Evolutionary conservation across 1,140 invertebrate species (phyloP).

Genomic region (Heliconius melpomene): DNA sequence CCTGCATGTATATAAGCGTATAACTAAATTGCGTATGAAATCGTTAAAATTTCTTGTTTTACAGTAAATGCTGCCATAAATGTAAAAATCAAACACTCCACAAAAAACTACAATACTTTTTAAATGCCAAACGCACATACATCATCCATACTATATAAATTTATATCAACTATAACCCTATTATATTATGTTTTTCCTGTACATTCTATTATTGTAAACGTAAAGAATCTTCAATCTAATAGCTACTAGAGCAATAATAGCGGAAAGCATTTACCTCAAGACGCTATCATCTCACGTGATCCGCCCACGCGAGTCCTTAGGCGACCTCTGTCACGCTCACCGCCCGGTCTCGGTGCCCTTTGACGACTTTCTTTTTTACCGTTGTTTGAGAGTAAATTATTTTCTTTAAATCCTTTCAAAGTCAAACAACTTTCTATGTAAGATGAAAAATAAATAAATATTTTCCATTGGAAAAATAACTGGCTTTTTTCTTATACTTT

Average conservation of each 20-base stretch:
- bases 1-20: no score
- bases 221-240: not conserved
- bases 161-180: not conserved
- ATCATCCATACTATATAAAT: not conserved
- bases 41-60: no score
- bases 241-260: not conserved
- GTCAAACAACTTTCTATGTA: not conserved
- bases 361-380: constrained; percentile 7
- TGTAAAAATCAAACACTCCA: not conserved
- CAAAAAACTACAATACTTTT: not conserved
- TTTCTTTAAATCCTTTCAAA: not conserved
- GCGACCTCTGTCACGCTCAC: constrained; percentile 24
- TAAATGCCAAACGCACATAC: not conserved
- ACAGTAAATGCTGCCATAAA: no score
- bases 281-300: constrained; percentile 18
- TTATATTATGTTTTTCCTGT: constrained; percentile 7
- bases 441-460: not conserved
- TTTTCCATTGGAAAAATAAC: not conserved
- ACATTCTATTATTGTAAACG: not conserved
- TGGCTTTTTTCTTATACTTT: not conserved
- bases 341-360: not conserved
- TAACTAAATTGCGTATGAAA: no score
- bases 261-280: constrained; percentile 8
- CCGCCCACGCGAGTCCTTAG: constrained; percentile 15
- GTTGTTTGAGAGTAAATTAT: constrained; percentile 1